phyloP scores from a whole-genome alignment of 1,140 invertebrate species.

The Bombus waltoni region DNA sequence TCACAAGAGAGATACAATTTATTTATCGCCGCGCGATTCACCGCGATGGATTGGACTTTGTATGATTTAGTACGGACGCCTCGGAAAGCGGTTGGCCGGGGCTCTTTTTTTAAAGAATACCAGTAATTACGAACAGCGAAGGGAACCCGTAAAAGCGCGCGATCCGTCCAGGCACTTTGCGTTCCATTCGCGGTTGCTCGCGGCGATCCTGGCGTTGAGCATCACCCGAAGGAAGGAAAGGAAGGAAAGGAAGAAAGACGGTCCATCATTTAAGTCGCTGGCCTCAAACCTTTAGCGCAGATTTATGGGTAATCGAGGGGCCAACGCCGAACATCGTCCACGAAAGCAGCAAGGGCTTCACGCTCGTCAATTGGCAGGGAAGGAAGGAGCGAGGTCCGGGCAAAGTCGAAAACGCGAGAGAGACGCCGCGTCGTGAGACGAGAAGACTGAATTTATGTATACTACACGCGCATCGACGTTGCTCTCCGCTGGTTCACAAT shows the following conservation, averaged over 20 bases:
- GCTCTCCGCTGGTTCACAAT: slow-evolving; percentile 13
- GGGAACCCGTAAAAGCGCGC: slow-evolving; percentile 55
- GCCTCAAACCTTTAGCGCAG: slow-evolving; percentile 72
- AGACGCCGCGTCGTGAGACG: neutral
- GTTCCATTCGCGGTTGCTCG: slow-evolving; percentile 66
- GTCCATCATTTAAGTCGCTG: slow-evolving; percentile 71
- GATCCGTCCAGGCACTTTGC: slow-evolving; percentile 61
- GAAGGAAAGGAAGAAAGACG: slow-evolving; percentile 64
- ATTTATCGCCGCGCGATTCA: neutral
- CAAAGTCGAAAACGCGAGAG: slow-evolving; percentile 51
- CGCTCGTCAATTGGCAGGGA: slow-evolving; percentile 54
- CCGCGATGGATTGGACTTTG: slow-evolving; percentile 45
- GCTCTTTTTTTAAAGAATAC: slow-evolving; percentile 61
- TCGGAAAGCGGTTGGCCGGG: slow-evolving; percentile 42
- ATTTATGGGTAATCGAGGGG: slow-evolving; percentile 79
- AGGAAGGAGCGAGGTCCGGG: slow-evolving; percentile 12
- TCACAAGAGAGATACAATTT: slow-evolving; percentile 1
- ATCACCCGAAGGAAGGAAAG: slow-evolving; percentile 62
- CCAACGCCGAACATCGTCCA: slow-evolving; percentile 72
- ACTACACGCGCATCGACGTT: slow-evolving; percentile 30
- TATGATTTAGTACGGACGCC: slow-evolving; percentile 61
- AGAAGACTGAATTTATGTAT: slow-evolving; percentile 42
- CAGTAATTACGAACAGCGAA: slow-evolving; percentile 63
- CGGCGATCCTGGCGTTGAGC: slow-evolving; percentile 55
- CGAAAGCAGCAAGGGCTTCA: slow-evolving; percentile 54